These are phyloP conservation scores for Hippocampus guttulatus DNA, from an alignment of 2,113 vertebrate species.

Conservation along the genomic window DNA sequence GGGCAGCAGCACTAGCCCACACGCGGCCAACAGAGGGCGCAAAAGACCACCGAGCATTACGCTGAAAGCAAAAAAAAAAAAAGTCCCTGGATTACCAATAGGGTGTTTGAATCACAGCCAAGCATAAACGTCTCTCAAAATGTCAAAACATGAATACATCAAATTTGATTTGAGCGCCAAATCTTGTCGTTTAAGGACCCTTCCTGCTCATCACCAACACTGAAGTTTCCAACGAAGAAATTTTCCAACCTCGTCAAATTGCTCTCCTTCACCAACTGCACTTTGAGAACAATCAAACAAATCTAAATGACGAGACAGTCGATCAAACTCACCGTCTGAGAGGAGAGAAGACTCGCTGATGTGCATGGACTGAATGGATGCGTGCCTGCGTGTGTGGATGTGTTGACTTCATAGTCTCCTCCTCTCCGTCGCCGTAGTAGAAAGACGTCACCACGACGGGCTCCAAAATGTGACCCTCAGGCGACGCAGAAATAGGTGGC, in stretches of 20 bases:
- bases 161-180: neutral
- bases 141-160: neutral
- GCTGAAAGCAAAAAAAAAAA: constrained; percentile 1
- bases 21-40: constrained; percentile 61
- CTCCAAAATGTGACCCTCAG: neutral
- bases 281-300: neutral
- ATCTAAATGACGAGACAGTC: neutral
- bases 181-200: neutral
- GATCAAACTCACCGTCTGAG: neutral
- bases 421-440: constrained; percentile 30
- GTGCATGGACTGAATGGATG: neutral
- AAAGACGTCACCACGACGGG: constrained; percentile 53
- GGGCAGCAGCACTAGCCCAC: constrained; percentile 44
- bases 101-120: neutral
- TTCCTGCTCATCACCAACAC: neutral
- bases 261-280: neutral
- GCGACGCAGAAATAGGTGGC: neutral
- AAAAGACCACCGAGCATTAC: constrained; percentile 46
- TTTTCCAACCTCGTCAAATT: neutral
- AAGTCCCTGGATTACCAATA: constrained; percentile 13
- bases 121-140: neutral
- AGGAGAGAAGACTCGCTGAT: neutral
- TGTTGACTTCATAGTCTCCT: constrained; percentile 32
- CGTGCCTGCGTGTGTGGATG: neutral
- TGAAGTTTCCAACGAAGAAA: neutral